Evolutionary conservation across 1,140 invertebrate species (phyloP).

Genomic region (Listronotus oregonensis): DNA sequence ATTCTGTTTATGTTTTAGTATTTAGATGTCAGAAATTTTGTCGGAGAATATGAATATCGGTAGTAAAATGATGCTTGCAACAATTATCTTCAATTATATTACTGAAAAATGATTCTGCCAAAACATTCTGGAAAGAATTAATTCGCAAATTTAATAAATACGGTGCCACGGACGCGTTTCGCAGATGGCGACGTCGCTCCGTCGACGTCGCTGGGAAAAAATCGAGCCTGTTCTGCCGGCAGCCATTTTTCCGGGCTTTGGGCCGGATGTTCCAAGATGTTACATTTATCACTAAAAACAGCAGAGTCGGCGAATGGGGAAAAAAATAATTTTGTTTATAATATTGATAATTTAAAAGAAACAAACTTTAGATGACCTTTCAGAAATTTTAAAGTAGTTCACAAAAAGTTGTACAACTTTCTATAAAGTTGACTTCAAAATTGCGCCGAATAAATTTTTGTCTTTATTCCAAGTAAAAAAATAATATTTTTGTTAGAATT

Average conservation of each 20-base stretch:
- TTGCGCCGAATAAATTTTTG: too few species aligned
- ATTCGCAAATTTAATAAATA: slow-evolving; percentile 29
- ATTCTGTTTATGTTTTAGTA: too few species aligned
- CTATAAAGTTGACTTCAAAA: too few species aligned
- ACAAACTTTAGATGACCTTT: too few species aligned
- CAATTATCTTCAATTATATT: slow-evolving; percentile 13
- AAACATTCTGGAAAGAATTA: slow-evolving; percentile 20
- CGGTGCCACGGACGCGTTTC: slow-evolving; percentile 11
- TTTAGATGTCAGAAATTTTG: not conserved
- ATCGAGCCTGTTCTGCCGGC: slow-evolving; percentile 18
- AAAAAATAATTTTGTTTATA: too few species aligned
- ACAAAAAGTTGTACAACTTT: too few species aligned
- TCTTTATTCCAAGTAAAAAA: too few species aligned
- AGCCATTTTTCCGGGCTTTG: slow-evolving; percentile 29
- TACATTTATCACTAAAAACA: slow-evolving; percentile 27
- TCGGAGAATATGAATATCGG: not conserved
- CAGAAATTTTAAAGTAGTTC: too few species aligned
- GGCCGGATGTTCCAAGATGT: slow-evolving; percentile 35
- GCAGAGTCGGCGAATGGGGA: not conserved
- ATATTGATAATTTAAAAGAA: too few species aligned
- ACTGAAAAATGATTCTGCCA: slow-evolving; percentile 20
- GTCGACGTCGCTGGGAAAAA: slow-evolving; percentile 17
- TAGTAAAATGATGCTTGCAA: not conserved
- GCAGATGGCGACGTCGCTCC: slow-evolving; percentile 30
- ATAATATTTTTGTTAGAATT: too few species aligned